A percentile compares a stretch with the other conserved stretches of the same genome.
Conservation (phyloP, 2,113 vertebrate species). For the Ascaphus truei region DNA sequence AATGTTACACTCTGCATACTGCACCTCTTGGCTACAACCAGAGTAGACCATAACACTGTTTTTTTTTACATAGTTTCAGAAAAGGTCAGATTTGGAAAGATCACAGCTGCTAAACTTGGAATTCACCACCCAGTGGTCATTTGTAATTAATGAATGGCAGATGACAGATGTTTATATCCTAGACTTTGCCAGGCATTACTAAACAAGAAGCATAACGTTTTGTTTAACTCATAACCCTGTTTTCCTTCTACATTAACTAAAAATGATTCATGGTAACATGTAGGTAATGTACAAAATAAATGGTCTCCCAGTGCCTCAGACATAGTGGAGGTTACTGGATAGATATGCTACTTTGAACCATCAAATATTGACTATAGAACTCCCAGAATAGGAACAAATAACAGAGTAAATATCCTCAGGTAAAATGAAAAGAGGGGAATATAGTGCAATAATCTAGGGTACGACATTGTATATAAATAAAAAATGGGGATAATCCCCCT, state of each 20-base stretch:
- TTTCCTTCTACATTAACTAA: constrained; percentile 32
- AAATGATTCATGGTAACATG: constrained; percentile 28
- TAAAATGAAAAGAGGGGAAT: too few relatives aligned
- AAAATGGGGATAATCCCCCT: too few relatives aligned
- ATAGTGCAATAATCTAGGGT: too few relatives aligned
- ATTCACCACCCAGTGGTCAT: constrained; percentile 52
- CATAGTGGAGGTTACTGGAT: too few relatives aligned
- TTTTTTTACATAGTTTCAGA: constrained; percentile 64
- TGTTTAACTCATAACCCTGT: constrained; percentile 47
- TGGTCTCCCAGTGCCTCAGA: too few relatives aligned
- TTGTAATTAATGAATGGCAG: constrained; percentile 74
- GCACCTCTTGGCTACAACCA: constrained; percentile 47
- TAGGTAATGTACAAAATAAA: neutral
- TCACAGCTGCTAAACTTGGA: constrained; percentile 69
- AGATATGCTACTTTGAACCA: too few relatives aligned
- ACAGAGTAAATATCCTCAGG: too few relatives aligned
- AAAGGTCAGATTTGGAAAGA: constrained; percentile 66
- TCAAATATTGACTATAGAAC: too few relatives aligned
- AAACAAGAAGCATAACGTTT: constrained; percentile 52
- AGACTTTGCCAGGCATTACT: constrained; percentile 59
- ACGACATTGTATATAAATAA: too few relatives aligned
- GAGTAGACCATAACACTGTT: constrained; percentile 40
- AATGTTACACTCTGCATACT: constrained; percentile 48
- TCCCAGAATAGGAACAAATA: too few relatives aligned
- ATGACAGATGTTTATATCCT: constrained; percentile 68